Base-by-base conservation (phyloP, 2,888 invertebrate species). In the Mellilla xanthometata region DNA sequence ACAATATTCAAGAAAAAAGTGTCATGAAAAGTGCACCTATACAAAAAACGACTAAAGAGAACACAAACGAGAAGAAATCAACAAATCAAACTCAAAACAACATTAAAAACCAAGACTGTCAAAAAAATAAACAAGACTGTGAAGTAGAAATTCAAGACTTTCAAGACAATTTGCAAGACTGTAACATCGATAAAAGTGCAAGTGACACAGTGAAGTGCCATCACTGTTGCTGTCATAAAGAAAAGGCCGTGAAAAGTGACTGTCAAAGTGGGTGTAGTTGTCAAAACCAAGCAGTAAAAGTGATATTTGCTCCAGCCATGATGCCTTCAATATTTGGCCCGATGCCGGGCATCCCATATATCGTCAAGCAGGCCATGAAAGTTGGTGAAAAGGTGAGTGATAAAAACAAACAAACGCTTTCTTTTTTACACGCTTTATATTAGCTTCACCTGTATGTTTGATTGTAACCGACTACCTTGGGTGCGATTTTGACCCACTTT, bases 261-360 rank as follows among this genome's bases (percentile, higher is more conserved):
- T 80, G 78, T 33, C 48, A 47, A 39, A 49, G 34, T 1, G 60
- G 52, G 0, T 41, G 47, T 12, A 58, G 58, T 52, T 80, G 78
- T 58, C 71, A 73, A 42, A 65, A 56, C 44, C 68, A 70, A 22
- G 59, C 75, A 29, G 81, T 85, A 31, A 85, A 85, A 66, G 81
- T 87, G 45, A 82, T 87, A 0, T 80, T 88, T 41, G 78, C 88
- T 1, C 83, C 87, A 49, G 72, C 85, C 0, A 87, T 88, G 87
- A 77, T 88, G 76, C 81, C 86, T 0, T 74, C 83, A 0, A 66
- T 87, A 1, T 85, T 78, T 9, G 81, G 81, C 0, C 66, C 73
- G 0, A 61, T 83, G 0, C 75, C 82, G 0, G 79, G 76, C 0
- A 65, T 81, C 0, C 87, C 85, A 0, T 88, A 84, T 15, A 63